phyloP scores from a whole-genome alignment of 92 coral and sea anemone species.

The Bergia puertoricense region DNA sequence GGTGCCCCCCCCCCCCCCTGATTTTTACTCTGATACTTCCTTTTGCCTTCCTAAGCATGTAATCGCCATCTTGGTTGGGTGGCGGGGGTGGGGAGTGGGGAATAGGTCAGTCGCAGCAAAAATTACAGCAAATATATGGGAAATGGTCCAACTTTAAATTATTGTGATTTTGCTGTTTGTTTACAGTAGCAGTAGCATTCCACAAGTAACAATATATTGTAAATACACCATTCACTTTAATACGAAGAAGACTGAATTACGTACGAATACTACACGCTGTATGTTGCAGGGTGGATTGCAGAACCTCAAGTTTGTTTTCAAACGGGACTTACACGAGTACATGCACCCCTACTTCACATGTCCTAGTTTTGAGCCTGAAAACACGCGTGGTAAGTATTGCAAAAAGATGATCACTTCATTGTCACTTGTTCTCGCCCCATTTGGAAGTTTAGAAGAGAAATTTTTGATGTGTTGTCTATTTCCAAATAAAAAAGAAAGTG shows the following conservation, averaged over 20 bases:
- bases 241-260: not conserved
- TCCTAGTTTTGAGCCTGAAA: constrained; percentile 5
- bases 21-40: too few species aligned
- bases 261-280: not conserved
- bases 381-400: not conserved
- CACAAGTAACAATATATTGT: not conserved
- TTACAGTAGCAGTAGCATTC: not conserved
- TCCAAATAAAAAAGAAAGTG: too few species aligned
- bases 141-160: too few species aligned
- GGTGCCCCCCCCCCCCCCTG: too few species aligned
- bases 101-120: too few species aligned
- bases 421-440: not conserved
- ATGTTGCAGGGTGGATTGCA: constrained; percentile 41
- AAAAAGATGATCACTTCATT: not conserved
- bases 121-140: too few species aligned
- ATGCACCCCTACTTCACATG: constrained; percentile 1
- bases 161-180: too few species aligned
- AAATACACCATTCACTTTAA: not conserved
- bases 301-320: constrained; percentile 46
- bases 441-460: too few species aligned
- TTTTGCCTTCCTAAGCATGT: too few species aligned
- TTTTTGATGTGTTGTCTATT: too few species aligned
- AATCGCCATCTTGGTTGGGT: too few species aligned
- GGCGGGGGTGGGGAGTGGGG: too few species aligned
- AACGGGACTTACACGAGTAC: constrained; percentile 26